Evolutionary conservation across 2,113 vertebrate genomes (phyloP).

Genomic region (Oreochromis aureus): DNA sequence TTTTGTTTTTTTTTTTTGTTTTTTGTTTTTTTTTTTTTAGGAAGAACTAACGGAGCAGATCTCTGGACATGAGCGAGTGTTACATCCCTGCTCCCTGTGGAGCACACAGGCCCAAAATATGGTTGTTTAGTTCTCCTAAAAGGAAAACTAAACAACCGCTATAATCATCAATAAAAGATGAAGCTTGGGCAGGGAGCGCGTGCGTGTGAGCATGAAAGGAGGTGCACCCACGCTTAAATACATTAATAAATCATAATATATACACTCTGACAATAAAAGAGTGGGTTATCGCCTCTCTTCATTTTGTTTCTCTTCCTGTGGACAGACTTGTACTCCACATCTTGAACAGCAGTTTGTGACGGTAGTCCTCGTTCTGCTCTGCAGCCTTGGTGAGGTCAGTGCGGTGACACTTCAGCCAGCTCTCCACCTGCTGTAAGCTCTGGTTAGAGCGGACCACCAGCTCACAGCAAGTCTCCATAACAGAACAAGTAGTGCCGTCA

Average conservation of each 20-base stretch:
- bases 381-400: not conserved
- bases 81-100: not conserved
- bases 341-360: accelerated
- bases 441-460: not conserved
- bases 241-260: not conserved
- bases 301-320: not conserved
- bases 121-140: not conserved
- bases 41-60: not conserved
- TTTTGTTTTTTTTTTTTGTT: not conserved
- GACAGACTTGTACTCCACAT: not conserved
- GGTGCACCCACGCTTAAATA: not conserved
- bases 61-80: not conserved
- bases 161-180: not conserved
- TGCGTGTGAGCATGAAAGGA: not conserved
- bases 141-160: not conserved
- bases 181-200: not conserved
- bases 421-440: not conserved
- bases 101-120: not conserved
- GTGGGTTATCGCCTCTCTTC: accelerated
- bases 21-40: not conserved
- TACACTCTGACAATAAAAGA: not conserved
- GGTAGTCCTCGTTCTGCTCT: not conserved
- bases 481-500: not conserved
- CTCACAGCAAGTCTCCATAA: not conserved
- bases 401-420: not conserved